These are phyloP conservation scores for Sylvia borin DNA, from an alignment of 2,797 vertebrate species.

Conservation along the genomic window DNA sequence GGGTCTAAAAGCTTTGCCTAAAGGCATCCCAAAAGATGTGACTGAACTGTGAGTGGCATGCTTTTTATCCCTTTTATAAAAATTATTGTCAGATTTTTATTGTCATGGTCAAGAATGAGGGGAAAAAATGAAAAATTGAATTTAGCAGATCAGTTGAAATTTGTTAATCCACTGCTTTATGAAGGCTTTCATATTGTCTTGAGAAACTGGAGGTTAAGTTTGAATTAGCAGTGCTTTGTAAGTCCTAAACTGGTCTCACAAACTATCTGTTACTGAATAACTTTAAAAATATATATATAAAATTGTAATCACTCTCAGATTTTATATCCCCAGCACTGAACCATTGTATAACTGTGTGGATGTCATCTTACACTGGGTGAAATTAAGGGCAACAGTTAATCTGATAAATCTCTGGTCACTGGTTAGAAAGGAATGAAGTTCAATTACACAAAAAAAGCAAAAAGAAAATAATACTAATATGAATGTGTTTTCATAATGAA, in stretches of 20 bases:
- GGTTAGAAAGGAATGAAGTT: neutral
- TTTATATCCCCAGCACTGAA: neutral
- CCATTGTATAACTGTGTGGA: neutral
- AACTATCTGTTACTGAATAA: neutral
- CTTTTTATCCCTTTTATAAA: neutral
- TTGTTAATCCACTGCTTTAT: neutral
- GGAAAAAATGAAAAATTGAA: neutral
- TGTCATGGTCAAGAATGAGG: neutral
- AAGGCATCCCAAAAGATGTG: conserved; percentile 93
- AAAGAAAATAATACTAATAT: neutral
- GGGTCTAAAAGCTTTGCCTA: conserved; percentile 88
- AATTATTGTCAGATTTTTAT: neutral
- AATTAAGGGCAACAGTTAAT: neutral
- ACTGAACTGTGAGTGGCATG: conserved; percentile 91
- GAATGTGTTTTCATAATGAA: neutral
- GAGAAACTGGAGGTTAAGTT: neutral
- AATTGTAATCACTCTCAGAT: neutral
- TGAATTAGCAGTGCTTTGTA: neutral
- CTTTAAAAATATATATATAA: neutral
- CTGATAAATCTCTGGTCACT: neutral
- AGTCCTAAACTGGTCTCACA: neutral
- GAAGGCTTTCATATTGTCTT: neutral
- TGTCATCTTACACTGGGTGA: neutral
- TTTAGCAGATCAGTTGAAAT: neutral
- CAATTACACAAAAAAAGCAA: neutral